Evolutionary conservation across 2,888 invertebrate genomes (phyloP), one percentile per base, ranked within the genome.

Genomic region (Drosophila multiciliata): DNA sequence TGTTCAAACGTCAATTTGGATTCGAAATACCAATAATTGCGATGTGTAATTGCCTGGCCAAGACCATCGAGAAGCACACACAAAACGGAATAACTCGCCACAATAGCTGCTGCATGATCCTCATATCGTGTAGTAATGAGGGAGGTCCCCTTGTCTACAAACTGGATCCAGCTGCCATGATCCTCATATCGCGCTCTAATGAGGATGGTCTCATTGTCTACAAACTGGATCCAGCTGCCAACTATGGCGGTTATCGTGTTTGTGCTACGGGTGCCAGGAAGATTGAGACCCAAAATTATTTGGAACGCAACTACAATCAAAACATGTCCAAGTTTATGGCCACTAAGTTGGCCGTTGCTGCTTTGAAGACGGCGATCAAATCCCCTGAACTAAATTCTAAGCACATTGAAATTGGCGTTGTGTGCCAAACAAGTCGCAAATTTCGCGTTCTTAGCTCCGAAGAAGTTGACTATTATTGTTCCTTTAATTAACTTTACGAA

Each of bases 1-100:
- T 1, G 8, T 55, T 55, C 12, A 0, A 0, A 0, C 0, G 0
- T 12, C 0, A 2, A 4, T n/a, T 2, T n/a, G 2, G 0, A 1
- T 29, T 26, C 5, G 23, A 36, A 1, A 36, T 53, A 3, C 53
- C 53, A 20, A 9, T 53, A 3, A 3, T 11, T 9, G 1, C 6
- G 9, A 0, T 53, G 15, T 20, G 20, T 5, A 11, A 36, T 11
- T 9, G 17, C 5, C 1, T 36, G 53, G 9, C 9, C n/a, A n/a
- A n/a, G n/a, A n/a, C n/a, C 12, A 4, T 17, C 9, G 35, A 53
- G 17, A 0, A 4, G 23, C 9, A 8, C 53, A 36, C 15, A 17
- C 53, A 23, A 53, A 6, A 1, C 6, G 20, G 9, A 17, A 11
- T 0, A 6, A 4, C 3, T 36, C 55, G 55, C 29, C 38, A 26